Base-by-base conservation (phyloP, 2,888 invertebrate species). In the Conchocele bisecta region DNA sequence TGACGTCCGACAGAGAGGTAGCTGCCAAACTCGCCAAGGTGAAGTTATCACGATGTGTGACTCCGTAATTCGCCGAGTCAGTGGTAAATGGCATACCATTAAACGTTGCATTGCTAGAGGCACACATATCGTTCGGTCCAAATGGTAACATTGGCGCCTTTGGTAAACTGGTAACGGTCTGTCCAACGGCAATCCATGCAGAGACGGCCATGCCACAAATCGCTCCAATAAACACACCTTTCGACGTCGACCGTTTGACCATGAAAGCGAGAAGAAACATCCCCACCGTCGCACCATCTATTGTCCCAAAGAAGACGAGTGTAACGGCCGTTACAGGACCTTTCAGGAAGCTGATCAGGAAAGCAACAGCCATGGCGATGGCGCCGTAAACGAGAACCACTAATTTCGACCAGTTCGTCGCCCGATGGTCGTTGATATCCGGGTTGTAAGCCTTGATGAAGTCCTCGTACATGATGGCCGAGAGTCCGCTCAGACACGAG, bases 231-330 rank as follows among this genome's bases (percentile, higher is more conserved):
- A 66, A n/a, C 13, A 73, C 48, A 9, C 63, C 73, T 48, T 63
- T 67, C 9, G 67, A 53, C 15, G 67, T 73, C 9, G 54, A 35
- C 11, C 73, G 20, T 15, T 46, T 33, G 17, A 50, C 63, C 20
- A 67, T 20, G 5, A 51, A 41, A 1, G 73, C 63, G 3, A 63
- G 39, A 15, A 67, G 31, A 53, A 68, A 73, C 15, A 73, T 46
- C n/a, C 46, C 73, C 20, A 41, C 53, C 2, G 39, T 48, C n/a
- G 73, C 63, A 3, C 73, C 73, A 26, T 64, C 64, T 11, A 73
- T 58, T 22, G 57, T 53, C 2, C 57, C 66, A 26, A 67, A 58
- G 17, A 66, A 39, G 7, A 44, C 51, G 11, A 26, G 24, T 26
- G 68, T 60, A 2, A 73, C 48, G 13, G 26, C 48, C 11, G 48